Base-by-base conservation (phyloP, 2,113 vertebrate species). In the Semicossyphus pulcher region DNA sequence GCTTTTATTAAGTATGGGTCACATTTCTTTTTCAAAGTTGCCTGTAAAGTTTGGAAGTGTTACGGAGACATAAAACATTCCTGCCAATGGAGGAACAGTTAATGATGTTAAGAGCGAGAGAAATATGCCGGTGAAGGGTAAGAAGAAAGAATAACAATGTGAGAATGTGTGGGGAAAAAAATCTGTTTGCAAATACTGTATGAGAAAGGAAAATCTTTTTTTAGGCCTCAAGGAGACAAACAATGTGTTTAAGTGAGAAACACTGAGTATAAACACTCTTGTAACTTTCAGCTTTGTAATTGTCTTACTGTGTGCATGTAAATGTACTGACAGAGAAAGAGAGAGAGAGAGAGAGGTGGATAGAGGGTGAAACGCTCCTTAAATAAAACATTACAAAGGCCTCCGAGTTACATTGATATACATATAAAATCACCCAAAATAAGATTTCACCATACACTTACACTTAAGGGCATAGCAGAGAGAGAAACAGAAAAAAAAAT, bases 341-440 rank as follows among this genome's bases (percentile, higher is more conserved):
- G 29, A 39, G 34, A 61, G 15, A 20, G 10, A 71, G 7, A 59
- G 48, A 54, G 32, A 78, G 47, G 20, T n/a, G 18, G 41, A 44
- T 44, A 44, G 26, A 64, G 16, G 15, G 14, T 34, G 51, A 86
- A 68, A 64, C 11, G 51, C 48, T 86, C 52, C 42, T 88, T 81
- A 85, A 88, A 86, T 86, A 63, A 85, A 78, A 89, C 85, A 81
- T 79, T 59, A 62, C 68, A 86, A 92, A 92, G 91, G 89, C 91
- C 88, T 91, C 88, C 11, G 51, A 88, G 84, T 79, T 80, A 87
- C 82, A 89, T 48, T 70, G 80, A 90, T 85, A 81, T 65, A 87
- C 85, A 89, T 18, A 80, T 6, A 89, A 44, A 87, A 64, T 81
- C 69, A 82, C 53, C 57, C 47, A 52, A 82, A 25, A 63, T 39